Conservation (phyloP, 2,113 vertebrate genomes). For the Pachypanchax playfairii region DNA sequence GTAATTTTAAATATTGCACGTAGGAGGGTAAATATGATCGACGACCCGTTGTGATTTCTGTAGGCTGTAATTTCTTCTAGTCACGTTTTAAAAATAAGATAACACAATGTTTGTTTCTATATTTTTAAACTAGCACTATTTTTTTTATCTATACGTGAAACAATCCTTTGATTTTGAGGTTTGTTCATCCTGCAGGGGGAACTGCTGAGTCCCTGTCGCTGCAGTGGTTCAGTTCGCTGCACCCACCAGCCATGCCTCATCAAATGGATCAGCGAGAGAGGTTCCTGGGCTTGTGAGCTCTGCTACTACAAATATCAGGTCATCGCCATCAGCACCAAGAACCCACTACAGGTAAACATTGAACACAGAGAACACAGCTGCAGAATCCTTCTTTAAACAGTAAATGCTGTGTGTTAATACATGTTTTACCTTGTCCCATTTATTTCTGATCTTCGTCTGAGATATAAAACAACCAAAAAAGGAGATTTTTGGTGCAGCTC, state of each 20-base stretch:
- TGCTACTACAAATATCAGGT: conserved; percentile 99
- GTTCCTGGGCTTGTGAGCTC: conserved; percentile 98
- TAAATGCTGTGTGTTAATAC: background rate
- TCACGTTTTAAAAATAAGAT: background rate
- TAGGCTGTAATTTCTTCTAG: conserved; percentile 13
- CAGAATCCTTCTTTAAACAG: background rate
- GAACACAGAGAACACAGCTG: background rate
- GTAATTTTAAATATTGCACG: conserved; percentile 15
- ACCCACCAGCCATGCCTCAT: conserved; percentile 99
- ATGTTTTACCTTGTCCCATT: conserved; percentile 8
- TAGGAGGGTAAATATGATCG: conserved; percentile 11
- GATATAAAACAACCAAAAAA: background rate
- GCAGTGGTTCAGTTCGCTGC: conserved; percentile 94
- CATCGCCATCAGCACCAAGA: conserved; percentile 99
- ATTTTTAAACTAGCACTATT: too few relatives aligned
- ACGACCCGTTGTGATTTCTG: conserved; percentile 3
- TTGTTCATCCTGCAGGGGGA: conserved; percentile 85
- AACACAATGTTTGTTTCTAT: too few relatives aligned
- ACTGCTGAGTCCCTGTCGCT: conserved; percentile 96
- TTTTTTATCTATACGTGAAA: too few relatives aligned
- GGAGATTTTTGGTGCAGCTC: conserved; percentile 6
- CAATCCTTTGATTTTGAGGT: too few relatives aligned
- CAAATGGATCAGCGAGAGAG: conserved; percentile 98
- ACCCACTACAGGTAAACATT: conserved; percentile 98
- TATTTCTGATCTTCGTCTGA: conserved; percentile 12